Conservation (phyloP, 1,140 invertebrate genomes). For the Ceratina australensis region DNA sequence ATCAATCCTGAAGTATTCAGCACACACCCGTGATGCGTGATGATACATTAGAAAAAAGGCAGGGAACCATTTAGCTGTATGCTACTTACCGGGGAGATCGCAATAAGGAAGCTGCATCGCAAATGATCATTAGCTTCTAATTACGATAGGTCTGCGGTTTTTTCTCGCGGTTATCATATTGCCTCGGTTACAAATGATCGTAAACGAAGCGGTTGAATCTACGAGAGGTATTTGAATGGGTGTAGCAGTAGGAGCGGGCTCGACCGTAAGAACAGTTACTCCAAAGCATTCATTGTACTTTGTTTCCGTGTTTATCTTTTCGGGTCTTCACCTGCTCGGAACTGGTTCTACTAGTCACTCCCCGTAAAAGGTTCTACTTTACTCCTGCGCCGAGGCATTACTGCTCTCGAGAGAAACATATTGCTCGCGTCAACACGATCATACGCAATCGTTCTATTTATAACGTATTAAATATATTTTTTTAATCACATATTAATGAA, state of each 20-base stretch:
- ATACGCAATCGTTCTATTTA: neutral
- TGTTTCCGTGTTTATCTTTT: slow-evolving; percentile 52
- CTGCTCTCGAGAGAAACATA: neutral
- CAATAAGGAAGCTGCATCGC: neutral
- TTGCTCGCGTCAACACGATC: neutral
- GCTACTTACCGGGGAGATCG: too few relatives aligned
- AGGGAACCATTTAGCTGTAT: neutral
- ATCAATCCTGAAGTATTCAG: too few relatives aligned
- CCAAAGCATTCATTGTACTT: slow-evolving; percentile 46
- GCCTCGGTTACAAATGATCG: neutral
- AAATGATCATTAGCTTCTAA: neutral
- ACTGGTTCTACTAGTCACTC: slow-evolving; percentile 41
- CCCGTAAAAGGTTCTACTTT: slow-evolving; percentile 28
- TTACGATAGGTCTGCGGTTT: neutral
- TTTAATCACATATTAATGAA: too few relatives aligned
- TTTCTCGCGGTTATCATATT: slow-evolving; percentile 5
- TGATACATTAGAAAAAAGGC: too few relatives aligned
- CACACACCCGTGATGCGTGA: too few relatives aligned
- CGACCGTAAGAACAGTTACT: slow-evolving; percentile 45
- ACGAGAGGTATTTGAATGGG: slow-evolving; percentile 34
- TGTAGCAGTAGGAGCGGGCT: slow-evolving; percentile 8
- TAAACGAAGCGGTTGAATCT: slow-evolving; percentile 13
- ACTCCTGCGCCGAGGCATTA: slow-evolving; percentile 8
- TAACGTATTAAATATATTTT: too few relatives aligned
- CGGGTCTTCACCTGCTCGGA: slow-evolving; percentile 49